These are phyloP conservation scores for Bombus picipes DNA, from an alignment of 1,140 invertebrate genomes.

Conservation along the genomic window DNA sequence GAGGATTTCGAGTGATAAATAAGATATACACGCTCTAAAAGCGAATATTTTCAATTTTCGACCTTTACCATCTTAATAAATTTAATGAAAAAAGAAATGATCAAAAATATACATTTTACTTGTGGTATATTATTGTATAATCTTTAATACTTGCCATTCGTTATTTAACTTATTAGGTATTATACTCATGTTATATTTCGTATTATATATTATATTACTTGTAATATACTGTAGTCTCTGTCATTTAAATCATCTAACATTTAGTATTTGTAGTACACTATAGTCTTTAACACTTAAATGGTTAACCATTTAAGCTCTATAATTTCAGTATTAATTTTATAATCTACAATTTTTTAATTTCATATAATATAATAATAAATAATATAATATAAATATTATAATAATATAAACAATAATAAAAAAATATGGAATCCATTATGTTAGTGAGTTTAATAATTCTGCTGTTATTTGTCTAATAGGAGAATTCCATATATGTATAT, in stretches of 20 bases:
- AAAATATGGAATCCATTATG: background rate
- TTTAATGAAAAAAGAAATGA: no score
- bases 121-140: no score
- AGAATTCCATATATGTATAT: background rate
- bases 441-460: background rate
- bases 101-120: no score
- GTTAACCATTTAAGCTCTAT: background rate
- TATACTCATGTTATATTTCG: no score
- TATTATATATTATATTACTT: no score
- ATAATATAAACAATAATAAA: no score
- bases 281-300: background rate
- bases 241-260: background rate
- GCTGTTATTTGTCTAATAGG: background rate
- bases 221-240: no score
- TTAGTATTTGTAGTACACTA: background rate
- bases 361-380: no score
- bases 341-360: background rate
- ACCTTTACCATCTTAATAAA: no score
- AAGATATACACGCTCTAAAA: background rate
- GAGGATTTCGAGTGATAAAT: background rate
- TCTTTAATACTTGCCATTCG: no score
- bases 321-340: background rate
- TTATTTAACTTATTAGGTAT: no score
- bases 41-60: background rate
- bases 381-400: no score